Conservation (phyloP, 1,140 invertebrate genomes). For the Drosophila grimshawi region DNA sequence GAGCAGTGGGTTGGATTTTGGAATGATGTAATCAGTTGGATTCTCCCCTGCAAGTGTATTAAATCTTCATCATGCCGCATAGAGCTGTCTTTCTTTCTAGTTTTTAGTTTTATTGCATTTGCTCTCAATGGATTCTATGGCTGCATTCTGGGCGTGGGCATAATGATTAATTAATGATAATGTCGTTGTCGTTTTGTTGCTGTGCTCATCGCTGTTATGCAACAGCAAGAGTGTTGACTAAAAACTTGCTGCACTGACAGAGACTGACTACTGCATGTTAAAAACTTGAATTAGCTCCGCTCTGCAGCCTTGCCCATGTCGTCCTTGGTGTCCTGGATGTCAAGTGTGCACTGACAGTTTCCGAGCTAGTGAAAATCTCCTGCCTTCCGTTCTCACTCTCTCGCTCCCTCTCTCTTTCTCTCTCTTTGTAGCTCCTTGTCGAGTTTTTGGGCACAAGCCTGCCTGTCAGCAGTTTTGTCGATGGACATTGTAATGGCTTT, state of each 20-base stretch:
- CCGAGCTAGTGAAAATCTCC: slow-evolving; percentile 42
- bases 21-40: too few relatives aligned
- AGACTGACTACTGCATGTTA: slow-evolving; percentile 31
- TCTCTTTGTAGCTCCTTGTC: not conserved
- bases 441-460: slow-evolving; percentile 7
- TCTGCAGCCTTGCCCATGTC: not conserved
- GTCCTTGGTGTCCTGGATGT: slow-evolving; percentile 20
- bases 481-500: slow-evolving; percentile 74
- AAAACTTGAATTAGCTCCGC: slow-evolving; percentile 40
- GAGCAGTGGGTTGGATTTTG: too few relatives aligned
- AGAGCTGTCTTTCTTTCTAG: not conserved
- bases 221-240: slow-evolving; percentile 22
- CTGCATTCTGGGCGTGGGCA: slow-evolving; percentile 42
- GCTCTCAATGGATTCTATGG: slow-evolving; percentile 51
- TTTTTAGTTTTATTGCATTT: slow-evolving; percentile 21
- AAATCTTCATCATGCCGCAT: too few relatives aligned
- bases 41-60: too few relatives aligned
- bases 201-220: slow-evolving; percentile 36
- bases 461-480: slow-evolving; percentile 68
- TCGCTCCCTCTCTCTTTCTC: not conserved
- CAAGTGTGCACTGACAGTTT: slow-evolving; percentile 39
- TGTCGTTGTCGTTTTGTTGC: slow-evolving; percentile 40
- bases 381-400: slow-evolving; percentile 17
- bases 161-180: slow-evolving; percentile 64
- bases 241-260: slow-evolving; percentile 20